These are phyloP conservation scores for Phalanger gymnotis DNA, from an alignment of 2,797 vertebrate genomes.

Conservation along the genomic window DNA sequence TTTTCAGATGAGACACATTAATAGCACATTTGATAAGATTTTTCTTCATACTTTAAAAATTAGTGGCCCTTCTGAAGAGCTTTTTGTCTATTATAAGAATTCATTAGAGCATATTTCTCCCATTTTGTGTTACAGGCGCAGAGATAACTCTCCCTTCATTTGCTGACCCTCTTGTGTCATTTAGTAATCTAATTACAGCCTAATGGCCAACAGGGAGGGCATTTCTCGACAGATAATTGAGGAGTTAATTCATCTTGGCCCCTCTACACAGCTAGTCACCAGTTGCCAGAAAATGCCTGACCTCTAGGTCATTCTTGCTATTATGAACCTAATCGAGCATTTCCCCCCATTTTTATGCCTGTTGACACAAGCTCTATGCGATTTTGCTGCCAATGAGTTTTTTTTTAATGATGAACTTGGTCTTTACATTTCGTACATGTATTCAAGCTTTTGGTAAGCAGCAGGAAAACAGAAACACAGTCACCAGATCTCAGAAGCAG, in stretches of 20 bases:
- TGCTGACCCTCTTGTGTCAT: constrained; percentile 3
- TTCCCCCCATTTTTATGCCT: not conserved
- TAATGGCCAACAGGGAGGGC: not conserved
- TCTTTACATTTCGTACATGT: not conserved
- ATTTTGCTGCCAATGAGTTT: not conserved
- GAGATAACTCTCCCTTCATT: constrained; percentile 34
- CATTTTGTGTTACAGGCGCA: constrained; percentile 49
- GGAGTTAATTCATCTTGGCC: not conserved
- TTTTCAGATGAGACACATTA: constrained; percentile 4
- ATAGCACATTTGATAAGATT: constrained; percentile 35
- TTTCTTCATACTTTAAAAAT: constrained; percentile 4
- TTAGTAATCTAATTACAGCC: constrained; percentile 49
- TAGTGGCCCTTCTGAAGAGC: constrained; percentile 5
- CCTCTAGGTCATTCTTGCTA: not conserved
- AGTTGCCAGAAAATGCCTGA: not conserved
- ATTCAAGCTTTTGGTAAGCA: not conserved
- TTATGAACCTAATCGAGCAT: constrained; percentile 15
- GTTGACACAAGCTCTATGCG: not conserved
- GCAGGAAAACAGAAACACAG: not conserved
- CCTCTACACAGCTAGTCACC: not conserved
- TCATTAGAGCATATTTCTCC: constrained; percentile 50
- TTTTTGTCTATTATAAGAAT: constrained; percentile 22
- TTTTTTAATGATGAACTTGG: not conserved
- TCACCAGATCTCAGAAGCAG: not conserved
- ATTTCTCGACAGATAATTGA: not conserved